These are phyloP conservation scores for Hemibagrus wyckioides DNA, from an alignment of 2,113 vertebrate species.

Conservation along the genomic window DNA sequence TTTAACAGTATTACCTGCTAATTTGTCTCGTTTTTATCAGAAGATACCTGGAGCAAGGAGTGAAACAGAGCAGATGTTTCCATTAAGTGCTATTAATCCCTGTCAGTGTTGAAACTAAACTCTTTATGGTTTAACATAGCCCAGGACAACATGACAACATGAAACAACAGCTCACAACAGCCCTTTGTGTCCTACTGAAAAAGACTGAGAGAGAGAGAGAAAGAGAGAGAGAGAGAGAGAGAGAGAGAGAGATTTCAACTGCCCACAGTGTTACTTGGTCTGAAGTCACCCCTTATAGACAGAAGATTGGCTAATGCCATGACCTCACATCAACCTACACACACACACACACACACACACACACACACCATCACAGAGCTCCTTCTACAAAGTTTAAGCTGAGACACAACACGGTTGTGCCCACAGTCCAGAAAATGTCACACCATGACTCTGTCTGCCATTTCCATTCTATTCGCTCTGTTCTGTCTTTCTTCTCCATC, in stretches of 20 bases:
- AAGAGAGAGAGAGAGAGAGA: constrained; percentile 27
- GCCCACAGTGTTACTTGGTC: constrained; percentile 40
- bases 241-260: constrained; percentile 32
- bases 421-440: constrained; percentile 42
- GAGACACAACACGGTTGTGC: constrained; percentile 38
- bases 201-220: background rate
- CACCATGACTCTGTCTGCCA: constrained; percentile 36
- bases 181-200: constrained; percentile 32
- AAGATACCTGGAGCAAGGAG: background rate
- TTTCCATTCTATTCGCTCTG: constrained; percentile 13
- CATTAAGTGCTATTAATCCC: constrained; percentile 12
- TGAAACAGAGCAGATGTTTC: background rate
- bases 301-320: constrained; percentile 42
- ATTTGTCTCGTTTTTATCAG: background rate
- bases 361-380: constrained; percentile 29
- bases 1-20: background rate
- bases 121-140: constrained; percentile 15
- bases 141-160: constrained; percentile 16
- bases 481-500: background rate
- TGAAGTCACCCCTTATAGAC: constrained; percentile 39
- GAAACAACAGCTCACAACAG: constrained; percentile 52
- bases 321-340: constrained; percentile 52
- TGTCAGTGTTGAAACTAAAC: constrained; percentile 1
- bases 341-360: too few relatives aligned
- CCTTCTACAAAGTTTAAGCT: constrained; percentile 17